Evolutionary conservation across 1,140 invertebrate genomes (phyloP).

Genomic region (Acromyrmex charruanus): DNA sequence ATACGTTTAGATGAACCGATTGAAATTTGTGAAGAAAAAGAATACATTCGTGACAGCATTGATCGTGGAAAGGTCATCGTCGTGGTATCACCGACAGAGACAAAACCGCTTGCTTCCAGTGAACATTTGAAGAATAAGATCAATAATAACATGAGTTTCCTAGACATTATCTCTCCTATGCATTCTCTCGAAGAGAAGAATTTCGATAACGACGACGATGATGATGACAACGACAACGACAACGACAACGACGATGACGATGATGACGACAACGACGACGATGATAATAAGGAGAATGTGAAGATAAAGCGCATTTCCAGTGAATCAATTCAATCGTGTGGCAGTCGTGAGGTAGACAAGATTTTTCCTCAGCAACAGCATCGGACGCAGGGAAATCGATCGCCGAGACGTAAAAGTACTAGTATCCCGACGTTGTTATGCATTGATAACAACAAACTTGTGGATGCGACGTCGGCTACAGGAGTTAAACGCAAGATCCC

Average conservation of each 20-base stretch:
- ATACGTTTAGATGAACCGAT: neutral
- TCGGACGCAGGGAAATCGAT: conserved; percentile 55
- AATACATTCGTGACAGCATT: neutral
- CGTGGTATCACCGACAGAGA: conserved; percentile 8
- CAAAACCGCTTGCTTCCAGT: neutral
- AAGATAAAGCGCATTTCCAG: conserved; percentile 73
- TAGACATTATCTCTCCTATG: neutral
- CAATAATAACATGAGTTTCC: neutral
- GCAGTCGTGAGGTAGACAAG: conserved; percentile 58
- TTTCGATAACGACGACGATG: conserved; percentile 14
- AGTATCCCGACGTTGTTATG: conserved; percentile 60
- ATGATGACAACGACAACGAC: conserved; percentile 28
- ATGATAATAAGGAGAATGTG: conserved; percentile 58
- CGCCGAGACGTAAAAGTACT: conserved; percentile 62
- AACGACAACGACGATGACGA: conserved; percentile 43
- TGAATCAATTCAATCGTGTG: conserved; percentile 68
- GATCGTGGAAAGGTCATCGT: conserved; percentile 21
- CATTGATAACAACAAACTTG: conserved; percentile 52
- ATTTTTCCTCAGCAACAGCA: conserved; percentile 66
- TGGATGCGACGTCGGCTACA: conserved; percentile 38
- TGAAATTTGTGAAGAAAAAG: neutral
- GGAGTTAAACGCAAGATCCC: conserved; percentile 86
- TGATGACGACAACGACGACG: conserved; percentile 31
- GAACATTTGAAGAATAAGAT: conserved; percentile 7
- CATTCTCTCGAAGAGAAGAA: conserved; percentile 24